Conservation (phyloP, 1,140 invertebrate genomes). For the Phymorhynchus buccinoides region DNA sequence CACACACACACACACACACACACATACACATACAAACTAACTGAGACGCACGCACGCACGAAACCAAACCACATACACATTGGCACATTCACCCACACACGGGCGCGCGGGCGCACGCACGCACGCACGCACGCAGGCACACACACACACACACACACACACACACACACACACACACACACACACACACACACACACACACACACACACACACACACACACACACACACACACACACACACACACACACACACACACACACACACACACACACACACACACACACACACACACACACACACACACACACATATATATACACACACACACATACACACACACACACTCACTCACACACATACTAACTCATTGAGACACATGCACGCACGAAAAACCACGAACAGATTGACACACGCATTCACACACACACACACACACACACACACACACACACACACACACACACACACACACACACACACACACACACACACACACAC, state of each 20-base stretch:
- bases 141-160: neutral
- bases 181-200: neutral
- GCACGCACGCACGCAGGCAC: neutral
- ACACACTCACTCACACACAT: neutral
- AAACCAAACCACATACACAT: too few relatives aligned
- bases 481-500: neutral
- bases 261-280: neutral
- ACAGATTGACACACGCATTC: neutral
- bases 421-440: neutral
- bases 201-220: neutral
- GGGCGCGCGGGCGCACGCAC: neutral
- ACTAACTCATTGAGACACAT: neutral
- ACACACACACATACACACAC: neutral
- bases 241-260: too few relatives aligned
- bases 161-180: too few relatives aligned
- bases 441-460: neutral
- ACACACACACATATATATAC: neutral
- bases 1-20: slow-evolving; percentile 31
- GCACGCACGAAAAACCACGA: neutral
- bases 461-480: neutral
- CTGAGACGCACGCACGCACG: neutral
- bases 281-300: neutral
- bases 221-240: neutral
- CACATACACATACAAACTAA: neutral
- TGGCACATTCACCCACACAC: neutral